Conservation (phyloP, 1,140 invertebrate species). For the Protaetia brevitarsis region DNA sequence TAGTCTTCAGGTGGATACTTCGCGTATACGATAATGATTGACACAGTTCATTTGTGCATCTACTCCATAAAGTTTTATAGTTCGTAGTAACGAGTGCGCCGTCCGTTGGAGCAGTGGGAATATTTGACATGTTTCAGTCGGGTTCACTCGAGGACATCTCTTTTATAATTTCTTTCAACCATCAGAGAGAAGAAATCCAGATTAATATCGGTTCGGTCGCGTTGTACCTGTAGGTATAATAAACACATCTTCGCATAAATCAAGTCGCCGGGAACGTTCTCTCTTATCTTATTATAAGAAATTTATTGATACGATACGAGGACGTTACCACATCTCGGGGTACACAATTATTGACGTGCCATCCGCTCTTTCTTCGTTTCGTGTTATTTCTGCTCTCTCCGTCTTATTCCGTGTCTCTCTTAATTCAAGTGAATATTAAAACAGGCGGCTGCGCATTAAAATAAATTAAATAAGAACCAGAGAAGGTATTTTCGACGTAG, state of each 20-base stretch:
- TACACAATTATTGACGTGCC: conserved; percentile 16
- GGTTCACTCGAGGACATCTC: conserved; percentile 4
- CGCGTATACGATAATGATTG: neutral
- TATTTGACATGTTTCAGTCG: conserved; percentile 17
- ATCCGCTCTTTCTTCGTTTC: too few species aligned
- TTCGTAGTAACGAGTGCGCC: neutral
- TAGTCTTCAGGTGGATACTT: neutral
- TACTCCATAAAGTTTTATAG: conserved; percentile 8
- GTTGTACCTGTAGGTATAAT: conserved; percentile 18
- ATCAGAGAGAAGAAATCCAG: conserved; percentile 7
- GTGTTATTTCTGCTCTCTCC: too few species aligned
- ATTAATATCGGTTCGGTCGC: conserved; percentile 7
- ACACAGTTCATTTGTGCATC: neutral
- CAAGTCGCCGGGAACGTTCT: conserved; percentile 11
- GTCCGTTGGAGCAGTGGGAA: neutral
- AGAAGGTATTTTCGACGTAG: neutral
- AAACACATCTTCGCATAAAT: conserved; percentile 20
- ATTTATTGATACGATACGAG: conserved; percentile 20
- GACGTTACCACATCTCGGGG: conserved; percentile 16
- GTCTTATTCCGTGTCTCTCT: conserved; percentile 5
- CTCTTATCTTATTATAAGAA: conserved; percentile 22
- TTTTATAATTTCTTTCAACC: too few species aligned
- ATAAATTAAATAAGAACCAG: conserved; percentile 9
- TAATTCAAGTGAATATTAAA: conserved; percentile 13
- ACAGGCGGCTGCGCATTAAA: conserved; percentile 8